Base-by-base conservation (phyloP, 2,797 vertebrate species). In the Cynodonichthys magdalenae region DNA sequence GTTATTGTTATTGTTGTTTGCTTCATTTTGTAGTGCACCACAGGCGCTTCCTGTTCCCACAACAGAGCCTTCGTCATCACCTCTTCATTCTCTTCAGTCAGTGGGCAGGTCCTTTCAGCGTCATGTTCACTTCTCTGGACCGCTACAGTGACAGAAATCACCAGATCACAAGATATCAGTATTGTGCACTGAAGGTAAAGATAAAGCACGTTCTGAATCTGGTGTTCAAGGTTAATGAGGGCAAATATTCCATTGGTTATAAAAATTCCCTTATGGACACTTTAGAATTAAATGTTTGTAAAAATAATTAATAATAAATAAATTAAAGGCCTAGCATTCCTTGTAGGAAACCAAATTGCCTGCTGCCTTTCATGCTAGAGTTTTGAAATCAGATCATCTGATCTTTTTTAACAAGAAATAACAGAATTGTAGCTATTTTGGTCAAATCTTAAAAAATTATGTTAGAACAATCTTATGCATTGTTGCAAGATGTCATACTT, bases 81-180 rank as follows among this genome's bases (percentile, higher is more conserved):
- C 95, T 99, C 69, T 99, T 99, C 92, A 97, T 99, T 88, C 92
- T 99, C 69, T 99, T 98, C 85, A 99, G 97, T 77, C 97, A 99
- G 70, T 99, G 97, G 97, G 97, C 97, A 0, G 97, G 97, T 9
- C 97, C 97, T 17, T 99, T 99, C 93, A 99, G 97, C 82, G 94
- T 99, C 75, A 99, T 99, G 97, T 99, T 99, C 82, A 99, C 97
- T 0, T 96, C 97, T 0, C 87, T 99, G 86, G 97, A 99, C 79
- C 96, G 97, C 48, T 99, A 99, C 84, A 99, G 97, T 69, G 96
- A 98, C 71, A 92, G 97, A 75, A 99, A 99, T 75, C 97, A 98
- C 75, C 97, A 98, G 91, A 99, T 99, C 71, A 98, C 97, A 52
- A 94, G 97, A 95, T 99, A 98, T 66, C 97, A 99, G 63, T 99